A percentile compares a stretch with the other conserved stretches of the same genome.
Evolutionary conservation across 2,888 invertebrate genomes (phyloP).

Genomic region (Galerucella pusilla): DNA sequence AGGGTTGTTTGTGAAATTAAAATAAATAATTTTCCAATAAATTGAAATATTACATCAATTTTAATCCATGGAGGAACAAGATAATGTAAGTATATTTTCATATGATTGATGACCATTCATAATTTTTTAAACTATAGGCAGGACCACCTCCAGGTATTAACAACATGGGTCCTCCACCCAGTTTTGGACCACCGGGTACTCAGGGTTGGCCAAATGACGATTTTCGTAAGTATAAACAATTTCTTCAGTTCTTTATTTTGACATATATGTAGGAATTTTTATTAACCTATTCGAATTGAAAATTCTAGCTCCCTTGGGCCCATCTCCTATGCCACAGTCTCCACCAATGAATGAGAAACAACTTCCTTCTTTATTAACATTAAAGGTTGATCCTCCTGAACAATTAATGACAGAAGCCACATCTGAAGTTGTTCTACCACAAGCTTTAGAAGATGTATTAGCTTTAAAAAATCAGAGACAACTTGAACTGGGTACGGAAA

Average conservation of each 20-base stretch:
- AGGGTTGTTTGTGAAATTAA: not conserved
- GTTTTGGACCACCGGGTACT: slow-evolving; percentile 57
- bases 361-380: slow-evolving; percentile 72
- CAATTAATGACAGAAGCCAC: slow-evolving; percentile 66
- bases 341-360: slow-evolving; percentile 57
- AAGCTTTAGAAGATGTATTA: slow-evolving; percentile 89
- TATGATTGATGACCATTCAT: not conserved
- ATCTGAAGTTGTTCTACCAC: slow-evolving; percentile 76
- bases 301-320: slow-evolving; percentile 36
- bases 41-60: not conserved
- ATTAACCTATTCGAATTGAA: not conserved
- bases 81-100: slow-evolving; percentile 19
- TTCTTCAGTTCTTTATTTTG: not conserved
- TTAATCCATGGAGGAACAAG: slow-evolving; percentile 26
- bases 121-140: not conserved
- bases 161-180: slow-evolving; percentile 21
- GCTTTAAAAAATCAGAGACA: slow-evolving; percentile 82
- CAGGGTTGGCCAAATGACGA: slow-evolving; percentile 57
- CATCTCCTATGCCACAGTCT: slow-evolving; percentile 41
- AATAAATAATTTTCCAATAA: not conserved
- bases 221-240: slow-evolving; percentile 46
- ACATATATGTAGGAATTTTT: not conserved
- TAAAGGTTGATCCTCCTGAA: slow-evolving; percentile 75
- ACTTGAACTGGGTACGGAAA: slow-evolving; percentile 75
- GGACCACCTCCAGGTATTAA: slow-evolving; percentile 35